These are phyloP conservation scores for Penaeus vannamei DNA, from an alignment of 1,140 invertebrate genomes.

Conservation along the genomic window DNA sequence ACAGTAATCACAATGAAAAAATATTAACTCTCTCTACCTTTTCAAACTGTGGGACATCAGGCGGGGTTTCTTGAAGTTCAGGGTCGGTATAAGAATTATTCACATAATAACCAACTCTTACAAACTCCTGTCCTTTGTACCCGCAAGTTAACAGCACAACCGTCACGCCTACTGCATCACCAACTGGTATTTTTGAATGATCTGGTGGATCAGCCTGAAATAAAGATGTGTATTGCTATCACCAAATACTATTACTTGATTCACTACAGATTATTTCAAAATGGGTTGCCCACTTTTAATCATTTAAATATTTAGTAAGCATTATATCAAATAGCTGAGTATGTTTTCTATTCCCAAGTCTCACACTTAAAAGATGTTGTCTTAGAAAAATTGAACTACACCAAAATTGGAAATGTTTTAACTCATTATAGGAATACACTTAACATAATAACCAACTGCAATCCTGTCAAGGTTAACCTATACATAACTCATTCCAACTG, in stretches of 20 bases:
- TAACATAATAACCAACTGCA: too few relatives aligned
- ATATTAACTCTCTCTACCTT: conserved; percentile 76
- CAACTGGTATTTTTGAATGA: conserved; percentile 91
- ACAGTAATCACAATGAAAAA: neutral
- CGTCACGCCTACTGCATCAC: conserved; percentile 96
- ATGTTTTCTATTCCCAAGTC: too few relatives aligned
- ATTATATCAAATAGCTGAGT: too few relatives aligned
- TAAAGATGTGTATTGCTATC: conserved; percentile 62
- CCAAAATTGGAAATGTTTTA: too few relatives aligned
- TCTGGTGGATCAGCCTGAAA: conserved; percentile 94
- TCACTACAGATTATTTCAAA: neutral
- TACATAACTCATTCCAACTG: too few relatives aligned
- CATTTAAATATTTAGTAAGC: too few relatives aligned
- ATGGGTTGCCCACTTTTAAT: too few relatives aligned
- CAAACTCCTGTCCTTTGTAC: conserved; percentile 94
- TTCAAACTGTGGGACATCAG: conserved; percentile 90
- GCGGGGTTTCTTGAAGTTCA: conserved; percentile 85
- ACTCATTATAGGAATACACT: too few relatives aligned
- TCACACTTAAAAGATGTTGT: too few relatives aligned
- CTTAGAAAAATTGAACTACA: too few relatives aligned
- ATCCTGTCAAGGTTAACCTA: too few relatives aligned
- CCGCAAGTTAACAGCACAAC: conserved; percentile 97
- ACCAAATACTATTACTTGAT: neutral
- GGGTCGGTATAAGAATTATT: conserved; percentile 97
- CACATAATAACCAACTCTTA: conserved; percentile 98